Conservation (phyloP, 1,140 invertebrate species). For the Helicoverpa armigera region DNA sequence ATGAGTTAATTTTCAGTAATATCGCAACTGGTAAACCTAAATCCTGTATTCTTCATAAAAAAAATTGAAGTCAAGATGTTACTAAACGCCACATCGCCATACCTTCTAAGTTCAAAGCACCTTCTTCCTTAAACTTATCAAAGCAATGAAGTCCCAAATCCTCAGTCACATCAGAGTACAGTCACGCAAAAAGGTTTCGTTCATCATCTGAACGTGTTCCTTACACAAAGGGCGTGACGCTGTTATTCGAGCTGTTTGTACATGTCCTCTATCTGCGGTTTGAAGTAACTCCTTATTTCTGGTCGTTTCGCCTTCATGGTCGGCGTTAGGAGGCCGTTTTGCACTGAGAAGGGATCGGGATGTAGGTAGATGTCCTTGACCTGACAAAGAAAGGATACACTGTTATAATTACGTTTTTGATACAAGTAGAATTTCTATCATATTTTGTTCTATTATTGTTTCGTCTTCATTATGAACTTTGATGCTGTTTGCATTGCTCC, state of each 20-base stretch:
- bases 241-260: conserved; percentile 58
- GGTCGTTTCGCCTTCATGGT: conserved; percentile 98
- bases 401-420: neutral
- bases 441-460: neutral
- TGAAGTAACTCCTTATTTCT: conserved; percentile 90
- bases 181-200: conserved; percentile 12
- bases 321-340: conserved; percentile 98
- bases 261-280: conserved; percentile 74
- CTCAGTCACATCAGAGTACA: conserved; percentile 35
- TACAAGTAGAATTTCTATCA: neutral
- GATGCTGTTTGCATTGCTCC: too few relatives aligned
- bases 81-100: too few relatives aligned
- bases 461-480: neutral
- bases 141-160: conserved; percentile 26
- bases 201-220: conserved; percentile 4
- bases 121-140: neutral
- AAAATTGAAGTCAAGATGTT: too few relatives aligned
- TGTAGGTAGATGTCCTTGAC: conserved; percentile 98
- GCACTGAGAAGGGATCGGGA: conserved; percentile 97
- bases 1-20: too few relatives aligned
- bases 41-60: too few relatives aligned
- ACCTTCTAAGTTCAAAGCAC: neutral
- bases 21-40: too few relatives aligned
- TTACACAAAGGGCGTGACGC: conserved; percentile 24
- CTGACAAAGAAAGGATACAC: conserved; percentile 83